Conservation (phyloP, 1,140 invertebrate species). For the Pristionchus pacificus region DNA sequence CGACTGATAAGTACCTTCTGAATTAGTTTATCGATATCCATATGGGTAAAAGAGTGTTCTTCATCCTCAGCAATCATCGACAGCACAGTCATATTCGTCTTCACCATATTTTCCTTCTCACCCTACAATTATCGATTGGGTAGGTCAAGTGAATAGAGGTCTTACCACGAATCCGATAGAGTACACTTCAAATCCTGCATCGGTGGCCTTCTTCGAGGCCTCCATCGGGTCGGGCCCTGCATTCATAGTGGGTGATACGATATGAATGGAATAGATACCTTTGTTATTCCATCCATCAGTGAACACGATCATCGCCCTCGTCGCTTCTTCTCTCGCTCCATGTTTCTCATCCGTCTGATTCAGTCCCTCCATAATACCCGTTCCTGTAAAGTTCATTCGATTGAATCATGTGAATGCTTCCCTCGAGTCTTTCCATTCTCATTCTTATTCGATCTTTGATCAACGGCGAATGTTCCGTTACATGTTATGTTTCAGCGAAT, state of each 20-base stretch:
- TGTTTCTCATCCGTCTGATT: conserved; percentile 43
- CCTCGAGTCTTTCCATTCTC: conserved; percentile 12
- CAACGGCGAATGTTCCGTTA: not conserved
- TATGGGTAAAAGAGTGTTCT: too few species aligned
- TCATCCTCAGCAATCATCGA: too few species aligned
- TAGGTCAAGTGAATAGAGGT: too few species aligned
- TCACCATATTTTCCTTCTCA: too few species aligned
- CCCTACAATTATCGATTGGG: too few species aligned
- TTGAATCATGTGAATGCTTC: not conserved
- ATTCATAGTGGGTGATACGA: too few species aligned
- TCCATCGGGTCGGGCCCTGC: conserved; percentile 33
- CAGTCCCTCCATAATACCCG: conserved; percentile 44
- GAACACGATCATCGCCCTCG: conserved; percentile 44
- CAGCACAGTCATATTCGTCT: too few species aligned
- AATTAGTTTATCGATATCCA: too few species aligned
- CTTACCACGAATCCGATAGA: conserved; percentile 44
- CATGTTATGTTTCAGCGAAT: not conserved
- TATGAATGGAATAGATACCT: too few species aligned
- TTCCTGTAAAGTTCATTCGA: conserved; percentile 31
- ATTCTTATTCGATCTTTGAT: not conserved
- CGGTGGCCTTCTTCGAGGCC: conserved; percentile 31
- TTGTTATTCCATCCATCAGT: conserved; percentile 53
- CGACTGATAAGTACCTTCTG: too few species aligned
- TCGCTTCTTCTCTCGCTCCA: conserved; percentile 48
- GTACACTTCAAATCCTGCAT: conserved; percentile 38